Base-by-base conservation (phyloP, 2,888 invertebrate species). In the Cheilosia soror region DNA sequence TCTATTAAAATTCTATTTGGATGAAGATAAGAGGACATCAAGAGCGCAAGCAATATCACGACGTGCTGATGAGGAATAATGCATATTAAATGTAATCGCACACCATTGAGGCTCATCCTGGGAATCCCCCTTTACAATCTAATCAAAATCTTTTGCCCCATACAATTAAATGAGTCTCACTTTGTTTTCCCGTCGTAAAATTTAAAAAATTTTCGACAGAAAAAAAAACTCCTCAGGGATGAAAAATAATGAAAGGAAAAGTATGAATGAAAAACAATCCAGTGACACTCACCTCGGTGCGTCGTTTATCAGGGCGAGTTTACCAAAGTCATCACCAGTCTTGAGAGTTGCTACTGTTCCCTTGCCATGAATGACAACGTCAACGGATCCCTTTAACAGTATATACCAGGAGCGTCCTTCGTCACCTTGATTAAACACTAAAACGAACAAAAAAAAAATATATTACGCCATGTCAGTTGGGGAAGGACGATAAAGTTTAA, bases 311-410 rank as follows among this genome's bases (percentile, higher is more conserved):
- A 97, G 93, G 55, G 96, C 96, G 88, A 97, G 93, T 93, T 97
- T 97, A 66, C 97, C 97, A 92, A 97, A 97, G 92, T 97, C 97
- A 92, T 97, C 97, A 77, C 96, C 96, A 92, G 96, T 96, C 90
- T 96, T 95, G 47, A 97, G 93, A 53, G 95, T 95, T 88, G 96
- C 96, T 42, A 97, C 96, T 13, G 96, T 95, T 60, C 97, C 97
- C 93, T 97, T 97, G 83, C 96, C 96, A 91, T 96, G 95, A 88
- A 97, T 96, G 87, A 96, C 96, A 76, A 97, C 97, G 91, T 96
- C 96, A 55, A 97, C 97, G 5, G 96, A 96, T 55, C 97, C 97
- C 89, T 95, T 94, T 72, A 97, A 93, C 87, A 97, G 95, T 87
- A 97, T 96, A 92, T 96, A 97, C 97, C 97, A 97, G 55, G 96